A percentile compares a stretch with the other conserved stretches of the same genome.
These are phyloP conservation scores for Xiphorhynchus erythropygius DNA, from an alignment of 2,797 vertebrate genomes.

Conservation along the genomic window DNA sequence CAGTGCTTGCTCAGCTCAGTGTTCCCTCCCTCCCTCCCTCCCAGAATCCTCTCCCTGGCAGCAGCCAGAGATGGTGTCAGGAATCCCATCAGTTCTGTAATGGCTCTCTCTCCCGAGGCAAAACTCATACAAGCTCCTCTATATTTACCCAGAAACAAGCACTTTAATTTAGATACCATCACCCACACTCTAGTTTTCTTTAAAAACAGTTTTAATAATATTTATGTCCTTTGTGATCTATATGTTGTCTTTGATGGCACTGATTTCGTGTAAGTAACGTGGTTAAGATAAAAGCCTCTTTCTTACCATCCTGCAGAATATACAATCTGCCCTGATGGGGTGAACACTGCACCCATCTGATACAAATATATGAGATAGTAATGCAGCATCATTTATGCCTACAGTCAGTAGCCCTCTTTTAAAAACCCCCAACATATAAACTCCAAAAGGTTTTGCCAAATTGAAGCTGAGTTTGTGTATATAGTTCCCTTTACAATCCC, in stretches of 20 bases:
- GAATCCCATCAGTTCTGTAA: neutral
- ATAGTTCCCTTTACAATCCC: neutral
- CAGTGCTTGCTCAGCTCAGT: neutral
- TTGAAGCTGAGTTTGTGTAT: neutral
- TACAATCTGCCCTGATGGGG: neutral
- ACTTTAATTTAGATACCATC: neutral
- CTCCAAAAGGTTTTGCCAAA: neutral
- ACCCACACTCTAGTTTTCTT: neutral
- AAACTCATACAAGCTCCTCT: neutral
- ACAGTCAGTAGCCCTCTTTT: neutral
- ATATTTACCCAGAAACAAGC: neutral
- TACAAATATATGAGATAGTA: neutral
- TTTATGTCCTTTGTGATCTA: neutral
- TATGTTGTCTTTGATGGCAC: neutral
- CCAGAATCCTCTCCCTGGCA: neutral
- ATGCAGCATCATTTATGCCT: neutral
- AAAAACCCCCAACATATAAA: neutral
- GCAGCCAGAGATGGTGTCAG: neutral
- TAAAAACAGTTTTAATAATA: neutral
- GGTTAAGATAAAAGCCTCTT: constrained; percentile 6
- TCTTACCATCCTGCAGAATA: neutral
- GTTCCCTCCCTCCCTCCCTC: neutral
- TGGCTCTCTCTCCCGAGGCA: neutral
- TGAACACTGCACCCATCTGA: neutral
- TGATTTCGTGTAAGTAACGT: neutral